Percentiles rank a stretch among this genome's conserved stretches.
Evolutionary conservation across 2,797 vertebrate species (phyloP).

Genomic region (Orestias chungarensis): DNA sequence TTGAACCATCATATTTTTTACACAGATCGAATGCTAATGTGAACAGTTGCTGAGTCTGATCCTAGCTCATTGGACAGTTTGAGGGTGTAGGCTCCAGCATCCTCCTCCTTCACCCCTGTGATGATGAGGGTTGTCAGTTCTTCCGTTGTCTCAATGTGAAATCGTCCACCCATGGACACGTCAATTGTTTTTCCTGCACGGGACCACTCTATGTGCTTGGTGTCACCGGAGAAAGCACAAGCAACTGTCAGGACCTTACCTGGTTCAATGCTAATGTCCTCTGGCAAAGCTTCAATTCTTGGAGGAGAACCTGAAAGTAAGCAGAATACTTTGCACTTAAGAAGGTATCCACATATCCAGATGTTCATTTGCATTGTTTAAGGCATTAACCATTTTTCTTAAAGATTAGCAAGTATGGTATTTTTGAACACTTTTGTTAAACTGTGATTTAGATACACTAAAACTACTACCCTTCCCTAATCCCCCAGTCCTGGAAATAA

Average conservation of each 20-base stretch:
- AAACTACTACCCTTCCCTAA: neutral
- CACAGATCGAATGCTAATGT: slow-evolving; percentile 94
- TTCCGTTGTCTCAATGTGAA: slow-evolving; percentile 96
- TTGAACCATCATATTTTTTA: slow-evolving; percentile 52
- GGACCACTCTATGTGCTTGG: slow-evolving; percentile 91
- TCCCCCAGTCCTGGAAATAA: neutral
- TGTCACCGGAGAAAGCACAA: slow-evolving; percentile 91
- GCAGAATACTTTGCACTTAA: neutral
- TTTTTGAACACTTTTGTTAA: neutral
- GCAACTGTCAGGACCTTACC: slow-evolving; percentile 97
- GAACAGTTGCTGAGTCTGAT: slow-evolving; percentile 92
- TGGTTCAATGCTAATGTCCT: slow-evolving; percentile 95
- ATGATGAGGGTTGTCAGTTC: slow-evolving; percentile 97
- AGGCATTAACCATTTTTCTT: too few species aligned
- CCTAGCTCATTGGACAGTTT: slow-evolving; percentile 94
- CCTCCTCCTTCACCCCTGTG: slow-evolving; percentile 89
- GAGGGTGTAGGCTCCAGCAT: slow-evolving; percentile 93
- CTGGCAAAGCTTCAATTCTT: slow-evolving; percentile 96
- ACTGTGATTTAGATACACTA: neutral
- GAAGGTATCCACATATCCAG: neutral
- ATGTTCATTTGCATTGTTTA: neutral
- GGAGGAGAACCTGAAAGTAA: slow-evolving; percentile 84
- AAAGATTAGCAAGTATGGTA: too few species aligned
- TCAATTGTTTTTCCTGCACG: slow-evolving; percentile 83
- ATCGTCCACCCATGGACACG: slow-evolving; percentile 87